Evolutionary conservation across 2,888 invertebrate species (phyloP).

Genomic region (Rhagophthalmus giganteus): DNA sequence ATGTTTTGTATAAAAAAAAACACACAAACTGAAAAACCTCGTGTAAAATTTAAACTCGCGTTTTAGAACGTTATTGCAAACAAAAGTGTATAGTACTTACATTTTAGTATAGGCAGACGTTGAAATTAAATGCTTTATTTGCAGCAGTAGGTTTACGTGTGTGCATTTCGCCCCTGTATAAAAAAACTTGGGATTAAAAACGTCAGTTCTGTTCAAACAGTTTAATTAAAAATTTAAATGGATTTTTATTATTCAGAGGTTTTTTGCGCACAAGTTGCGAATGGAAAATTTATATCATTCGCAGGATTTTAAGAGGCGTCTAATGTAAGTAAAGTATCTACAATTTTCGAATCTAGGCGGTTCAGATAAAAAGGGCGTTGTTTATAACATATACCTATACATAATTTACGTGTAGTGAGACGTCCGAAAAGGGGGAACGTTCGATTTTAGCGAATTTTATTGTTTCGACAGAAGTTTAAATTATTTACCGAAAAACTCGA

Average conservation of each 20-base stretch:
- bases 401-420: no score
- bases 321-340: no score
- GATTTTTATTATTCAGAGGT: conserved; percentile 26
- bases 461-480: no score
- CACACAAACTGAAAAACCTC: conserved; percentile 11
- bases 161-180: conserved; percentile 24
- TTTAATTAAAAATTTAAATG: conserved; percentile 31
- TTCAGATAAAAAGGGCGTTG: no score
- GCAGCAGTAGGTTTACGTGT: conserved; percentile 19
- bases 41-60: conserved; percentile 14
- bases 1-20: conserved; percentile 18
- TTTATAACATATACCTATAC: no score
- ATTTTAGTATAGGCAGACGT: conserved; percentile 13
- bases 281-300: no score
- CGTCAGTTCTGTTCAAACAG: conserved; percentile 30
- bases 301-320: no score
- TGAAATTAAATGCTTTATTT: conserved; percentile 25
- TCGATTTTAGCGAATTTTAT: no score
- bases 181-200: conserved; percentile 27
- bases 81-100: conserved; percentile 11
- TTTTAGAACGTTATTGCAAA: conserved; percentile 3
- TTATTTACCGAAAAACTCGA: no score
- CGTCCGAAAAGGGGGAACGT: no score
- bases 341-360: no score
- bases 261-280: conserved; percentile 18